These are phyloP conservation scores for Procapra przewalskii DNA, from an alignment of 2,113 vertebrate species.

Conservation along the genomic window DNA sequence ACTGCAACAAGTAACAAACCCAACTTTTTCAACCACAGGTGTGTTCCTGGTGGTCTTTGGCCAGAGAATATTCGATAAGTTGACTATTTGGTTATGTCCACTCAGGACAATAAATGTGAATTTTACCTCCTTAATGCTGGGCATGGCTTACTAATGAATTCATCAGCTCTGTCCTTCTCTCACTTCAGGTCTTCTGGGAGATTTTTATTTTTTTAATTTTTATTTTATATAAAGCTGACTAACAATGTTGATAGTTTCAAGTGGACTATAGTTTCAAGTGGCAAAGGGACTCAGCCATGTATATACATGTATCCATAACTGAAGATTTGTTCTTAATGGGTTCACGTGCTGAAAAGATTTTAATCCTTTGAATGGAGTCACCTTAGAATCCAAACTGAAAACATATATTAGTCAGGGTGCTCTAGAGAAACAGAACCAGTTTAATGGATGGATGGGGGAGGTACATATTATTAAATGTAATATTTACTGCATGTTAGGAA, in stretches of 20 bases:
- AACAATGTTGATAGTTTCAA: not conserved
- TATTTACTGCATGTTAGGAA: not conserved
- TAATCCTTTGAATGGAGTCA: not conserved
- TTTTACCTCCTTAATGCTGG: not conserved
- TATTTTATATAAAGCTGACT: not conserved
- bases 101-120: not conserved
- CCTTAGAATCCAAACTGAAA: conserved; percentile 28
- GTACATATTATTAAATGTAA: not conserved
- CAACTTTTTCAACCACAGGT: not conserved
- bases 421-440: not conserved
- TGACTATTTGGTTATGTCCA: not conserved
- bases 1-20: not conserved
- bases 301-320: not conserved
- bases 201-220: not conserved
- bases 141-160: not conserved
- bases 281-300: not conserved
- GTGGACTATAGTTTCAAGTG: not conserved
- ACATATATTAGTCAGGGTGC: not conserved
- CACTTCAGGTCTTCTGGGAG: not conserved
- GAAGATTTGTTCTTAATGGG: not conserved
- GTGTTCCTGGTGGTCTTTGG: not conserved
- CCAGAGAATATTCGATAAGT: not conserved
- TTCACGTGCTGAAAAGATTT: not conserved
- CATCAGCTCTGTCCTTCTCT: not conserved
- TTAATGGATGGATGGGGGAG: too few species aligned